Evolutionary conservation across 2,888 invertebrate genomes (phyloP), one percentile per base, ranked within the genome.

Genomic region (Ceriagrion tenellum): DNA sequence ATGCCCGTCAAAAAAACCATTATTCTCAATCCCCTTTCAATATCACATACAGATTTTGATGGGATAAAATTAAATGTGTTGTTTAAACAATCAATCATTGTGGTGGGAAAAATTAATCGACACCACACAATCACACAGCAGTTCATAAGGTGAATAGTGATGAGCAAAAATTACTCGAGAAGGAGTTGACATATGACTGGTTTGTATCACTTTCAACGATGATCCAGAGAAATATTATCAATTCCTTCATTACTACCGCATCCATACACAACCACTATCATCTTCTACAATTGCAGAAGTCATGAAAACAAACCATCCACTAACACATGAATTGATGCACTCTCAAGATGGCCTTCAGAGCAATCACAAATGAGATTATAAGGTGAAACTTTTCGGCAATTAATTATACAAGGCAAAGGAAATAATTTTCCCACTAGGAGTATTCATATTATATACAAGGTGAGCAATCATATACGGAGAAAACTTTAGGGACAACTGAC

Each of bases 11-110:
- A 63, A 35, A 63, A 69, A 93, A 47, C 93, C 93, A 93, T 93
- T 91, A 93, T 93, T n/a, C 40, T 93, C 74, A 18, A 63, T 55
- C 69, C 63, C 93, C 74, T 63, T 93, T 93, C 47, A 69, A 93
- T 69, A 93, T 69, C 93, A 69, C 93, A 93, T 93, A 47, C 93
- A 93, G 93, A 93, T 93, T 93, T 69, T 93, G 47, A 69, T 93
- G 69, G 93, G 93, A 93, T 93, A 47, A 56, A 69, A 93, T 63
- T 12, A 69, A 20, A 35, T 81, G 93, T 93, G 18, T 69, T 47
- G 47, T n/a, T n/a, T n/a, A n/a, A n/a, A n/a, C n/a, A n/a, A n/a
- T 74, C 93, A 69, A 93, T 93, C 93, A 74, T n/a, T 47, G 47
- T 74, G 93, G 93, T 93, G 93, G 69, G 47, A 93, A 69, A 93